Conservation (phyloP, 2,888 invertebrate species). For the Phasia obesa region DNA sequence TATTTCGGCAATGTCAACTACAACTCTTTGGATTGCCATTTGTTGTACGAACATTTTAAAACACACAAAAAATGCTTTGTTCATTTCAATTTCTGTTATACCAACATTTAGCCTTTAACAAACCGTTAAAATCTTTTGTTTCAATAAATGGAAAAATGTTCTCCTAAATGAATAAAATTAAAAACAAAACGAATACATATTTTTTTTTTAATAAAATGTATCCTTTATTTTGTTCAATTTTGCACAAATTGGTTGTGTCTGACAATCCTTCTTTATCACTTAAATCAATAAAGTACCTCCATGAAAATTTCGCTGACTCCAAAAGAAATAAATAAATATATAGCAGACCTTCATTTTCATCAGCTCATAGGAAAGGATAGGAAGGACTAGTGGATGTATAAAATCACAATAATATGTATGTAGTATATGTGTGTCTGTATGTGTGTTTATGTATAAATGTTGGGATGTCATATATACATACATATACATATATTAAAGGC, state of each 20-base stretch:
- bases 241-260: slow-evolving; percentile 68
- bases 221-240: slow-evolving; percentile 59
- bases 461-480: slow-evolving; percentile 27
- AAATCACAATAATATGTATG: not conserved
- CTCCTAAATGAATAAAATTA: slow-evolving; percentile 17
- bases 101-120: slow-evolving; percentile 56
- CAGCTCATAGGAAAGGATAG: not conserved
- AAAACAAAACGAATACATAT: slow-evolving; percentile 9
- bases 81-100: slow-evolving; percentile 34
- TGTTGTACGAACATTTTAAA: slow-evolving; percentile 36
- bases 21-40: not conserved
- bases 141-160: slow-evolving; percentile 63
- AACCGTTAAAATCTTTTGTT: slow-evolving; percentile 65
- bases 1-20: not conserved
- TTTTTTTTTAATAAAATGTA: slow-evolving; percentile 27
- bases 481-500: slow-evolving; percentile 44
- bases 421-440: too few species aligned
- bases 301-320: slow-evolving; percentile 63
- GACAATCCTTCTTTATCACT: slow-evolving; percentile 69
- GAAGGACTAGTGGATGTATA: not conserved
- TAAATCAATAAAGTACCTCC: slow-evolving; percentile 69
- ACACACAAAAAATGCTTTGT: slow-evolving; percentile 27
- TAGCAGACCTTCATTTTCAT: not conserved
- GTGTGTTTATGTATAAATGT: not conserved
- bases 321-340: slow-evolving; percentile 10